These are phyloP conservation scores for Hystrix cristata DNA, from an alignment of 2,113 vertebrate species.

Conservation along the genomic window DNA sequence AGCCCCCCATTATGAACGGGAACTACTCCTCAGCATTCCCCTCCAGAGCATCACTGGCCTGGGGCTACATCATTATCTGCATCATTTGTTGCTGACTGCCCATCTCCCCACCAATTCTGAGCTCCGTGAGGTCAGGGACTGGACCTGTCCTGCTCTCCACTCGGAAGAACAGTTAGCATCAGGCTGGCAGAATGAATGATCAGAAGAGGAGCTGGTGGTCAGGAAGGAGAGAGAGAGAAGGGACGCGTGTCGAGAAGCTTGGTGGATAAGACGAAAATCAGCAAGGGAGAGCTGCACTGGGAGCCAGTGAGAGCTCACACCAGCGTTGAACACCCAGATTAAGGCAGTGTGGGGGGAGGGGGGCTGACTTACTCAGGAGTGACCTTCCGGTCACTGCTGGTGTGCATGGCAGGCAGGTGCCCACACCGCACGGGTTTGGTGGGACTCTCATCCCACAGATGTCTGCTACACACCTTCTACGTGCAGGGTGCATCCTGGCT, in stretches of 20 bases:
- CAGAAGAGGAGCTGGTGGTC: rapidly evolving
- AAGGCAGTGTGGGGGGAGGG: rapidly evolving
- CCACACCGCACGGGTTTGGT: too few species aligned
- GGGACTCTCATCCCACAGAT: not conserved
- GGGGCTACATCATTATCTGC: not conserved
- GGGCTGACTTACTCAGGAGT: not conserved
- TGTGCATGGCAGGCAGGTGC: not conserved
- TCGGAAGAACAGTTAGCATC: not conserved
- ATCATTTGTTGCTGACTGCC: not conserved
- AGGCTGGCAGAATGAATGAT: not conserved
- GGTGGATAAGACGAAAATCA: not conserved
- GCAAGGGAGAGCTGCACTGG: not conserved
- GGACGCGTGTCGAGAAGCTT: rapidly evolving
- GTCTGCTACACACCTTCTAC: not conserved
- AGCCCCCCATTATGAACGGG: not conserved
- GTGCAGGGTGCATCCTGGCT: not conserved
- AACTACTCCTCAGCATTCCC: not conserved
- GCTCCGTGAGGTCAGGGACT: not conserved
- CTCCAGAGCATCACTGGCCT: not conserved
- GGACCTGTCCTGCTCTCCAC: too few species aligned
- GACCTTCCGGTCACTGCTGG: not conserved
- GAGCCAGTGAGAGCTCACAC: not conserved
- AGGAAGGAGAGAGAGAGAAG: not conserved
- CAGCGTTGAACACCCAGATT: too few species aligned
- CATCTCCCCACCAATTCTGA: not conserved